Conservation (phyloP, 2,113 vertebrate genomes). For the Reinhardtius hippoglossoides region DNA sequence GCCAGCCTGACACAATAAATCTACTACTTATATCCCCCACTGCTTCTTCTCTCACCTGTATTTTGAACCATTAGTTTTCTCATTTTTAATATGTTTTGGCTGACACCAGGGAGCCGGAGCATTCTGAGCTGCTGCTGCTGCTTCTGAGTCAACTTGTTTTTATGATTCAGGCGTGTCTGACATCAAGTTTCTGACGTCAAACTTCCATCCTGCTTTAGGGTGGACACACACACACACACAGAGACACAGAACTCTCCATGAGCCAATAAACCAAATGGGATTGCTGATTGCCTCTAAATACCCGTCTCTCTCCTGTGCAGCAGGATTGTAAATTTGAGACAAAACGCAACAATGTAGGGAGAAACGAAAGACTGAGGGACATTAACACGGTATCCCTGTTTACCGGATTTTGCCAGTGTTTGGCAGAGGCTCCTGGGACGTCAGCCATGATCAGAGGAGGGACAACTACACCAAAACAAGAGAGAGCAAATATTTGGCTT, state of each 20-base stretch:
- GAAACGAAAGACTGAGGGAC: constrained; percentile 12
- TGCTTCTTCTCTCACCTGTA: constrained; percentile 1
- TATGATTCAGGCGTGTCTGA: background rate
- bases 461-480: too few relatives aligned
- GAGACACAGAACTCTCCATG: constrained; percentile 2
- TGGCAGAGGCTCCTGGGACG: background rate
- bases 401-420: background rate
- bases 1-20: background rate
- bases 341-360: background rate
- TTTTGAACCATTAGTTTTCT: background rate
- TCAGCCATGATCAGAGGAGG: too few relatives aligned
- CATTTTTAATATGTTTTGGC: constrained; percentile 6
- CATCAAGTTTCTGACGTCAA: constrained; percentile 3
- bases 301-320: background rate
- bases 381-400: constrained; percentile 11
- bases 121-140: background rate
- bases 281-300: constrained; percentile 3
- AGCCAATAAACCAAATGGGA: constrained; percentile 15
- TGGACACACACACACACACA: background rate
- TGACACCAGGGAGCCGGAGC: background rate
- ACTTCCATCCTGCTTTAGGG: background rate
- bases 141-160: too few relatives aligned
- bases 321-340: constrained; percentile 11
- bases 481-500: background rate
- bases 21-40: background rate